Evolutionary conservation across 2,888 invertebrate species (phyloP).

Genomic region (Drosophila affinis): DNA sequence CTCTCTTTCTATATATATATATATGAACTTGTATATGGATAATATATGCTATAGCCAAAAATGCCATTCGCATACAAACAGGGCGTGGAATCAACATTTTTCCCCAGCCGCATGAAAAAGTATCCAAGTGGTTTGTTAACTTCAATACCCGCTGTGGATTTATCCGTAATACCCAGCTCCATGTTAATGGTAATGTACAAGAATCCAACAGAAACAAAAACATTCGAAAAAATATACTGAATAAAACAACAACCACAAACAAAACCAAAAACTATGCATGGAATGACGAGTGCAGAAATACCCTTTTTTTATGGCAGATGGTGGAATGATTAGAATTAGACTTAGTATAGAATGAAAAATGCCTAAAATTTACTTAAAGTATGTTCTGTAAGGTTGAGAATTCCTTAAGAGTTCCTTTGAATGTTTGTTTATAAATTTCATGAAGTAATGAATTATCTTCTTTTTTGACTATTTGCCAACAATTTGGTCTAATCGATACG

Average conservation of each 20-base stretch:
- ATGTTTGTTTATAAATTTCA: neutral
- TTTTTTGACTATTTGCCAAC: conserved; percentile 1
- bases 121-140: conserved; percentile 84
- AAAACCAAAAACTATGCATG: conserved; percentile 18
- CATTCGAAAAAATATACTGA: conserved; percentile 30
- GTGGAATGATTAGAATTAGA: no score
- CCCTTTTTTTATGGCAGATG: conserved; percentile 30
- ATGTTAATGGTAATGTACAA: conserved; percentile 83
- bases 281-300: conserved; percentile 20
- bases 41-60: conserved; percentile 56
- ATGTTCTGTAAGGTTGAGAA: neutral
- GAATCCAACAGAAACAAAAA: conserved; percentile 42
- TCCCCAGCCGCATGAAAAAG: conserved; percentile 83
- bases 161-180: conserved; percentile 83
- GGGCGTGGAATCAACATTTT: conserved; percentile 84
- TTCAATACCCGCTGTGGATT: conserved; percentile 83
- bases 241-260: conserved; percentile 4
- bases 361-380: no score
- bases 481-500: neutral
- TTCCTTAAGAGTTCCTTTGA: neutral
- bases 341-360: no score
- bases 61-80: conserved; percentile 67
- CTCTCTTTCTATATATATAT: neutral
- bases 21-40: conserved; percentile 36
- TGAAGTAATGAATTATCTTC: neutral